phyloP scores from a whole-genome alignment of 2,888 invertebrate species.

The Ophion costatus region DNA sequence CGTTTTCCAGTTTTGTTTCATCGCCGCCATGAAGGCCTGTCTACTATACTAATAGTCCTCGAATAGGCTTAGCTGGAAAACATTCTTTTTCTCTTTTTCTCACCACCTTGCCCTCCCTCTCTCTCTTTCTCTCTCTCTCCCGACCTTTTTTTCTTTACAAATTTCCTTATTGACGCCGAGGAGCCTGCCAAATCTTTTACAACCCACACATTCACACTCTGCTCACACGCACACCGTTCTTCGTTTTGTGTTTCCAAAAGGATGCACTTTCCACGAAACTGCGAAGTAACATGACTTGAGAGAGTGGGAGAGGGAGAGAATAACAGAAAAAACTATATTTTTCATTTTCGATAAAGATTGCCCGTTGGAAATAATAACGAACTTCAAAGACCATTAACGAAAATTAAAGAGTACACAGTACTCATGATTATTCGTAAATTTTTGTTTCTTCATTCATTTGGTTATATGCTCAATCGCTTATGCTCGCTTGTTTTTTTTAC shows the following conservation, averaged over 20 bases:
- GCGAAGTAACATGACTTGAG: not conserved
- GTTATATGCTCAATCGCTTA: slow-evolving; percentile 15
- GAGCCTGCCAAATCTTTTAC: not conserved
- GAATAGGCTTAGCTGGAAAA: not conserved
- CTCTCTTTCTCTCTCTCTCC: not conserved
- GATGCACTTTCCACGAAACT: not conserved
- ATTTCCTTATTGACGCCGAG: not conserved
- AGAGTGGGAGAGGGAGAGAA: too few relatives aligned
- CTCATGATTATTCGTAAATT: too few relatives aligned
- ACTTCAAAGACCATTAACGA: too few relatives aligned
- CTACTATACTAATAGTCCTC: slow-evolving; percentile 2
- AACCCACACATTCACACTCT: not conserved
- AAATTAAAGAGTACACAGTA: too few relatives aligned
- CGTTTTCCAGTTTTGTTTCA: slow-evolving; percentile 18
- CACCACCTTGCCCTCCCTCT: too few relatives aligned
- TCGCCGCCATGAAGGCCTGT: slow-evolving; percentile 18
- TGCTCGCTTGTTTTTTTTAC: too few relatives aligned
- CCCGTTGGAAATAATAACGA: too few relatives aligned
- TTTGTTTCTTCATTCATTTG: too few relatives aligned
- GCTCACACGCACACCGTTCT: too few relatives aligned
- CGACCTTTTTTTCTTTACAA: not conserved
- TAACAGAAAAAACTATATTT: too few relatives aligned
- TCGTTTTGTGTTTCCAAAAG: not conserved
- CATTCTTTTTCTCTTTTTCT: not conserved
- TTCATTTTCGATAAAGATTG: too few relatives aligned